Conservation (phyloP, 2,888 invertebrate species). For the Galerucella calmariensis region DNA sequence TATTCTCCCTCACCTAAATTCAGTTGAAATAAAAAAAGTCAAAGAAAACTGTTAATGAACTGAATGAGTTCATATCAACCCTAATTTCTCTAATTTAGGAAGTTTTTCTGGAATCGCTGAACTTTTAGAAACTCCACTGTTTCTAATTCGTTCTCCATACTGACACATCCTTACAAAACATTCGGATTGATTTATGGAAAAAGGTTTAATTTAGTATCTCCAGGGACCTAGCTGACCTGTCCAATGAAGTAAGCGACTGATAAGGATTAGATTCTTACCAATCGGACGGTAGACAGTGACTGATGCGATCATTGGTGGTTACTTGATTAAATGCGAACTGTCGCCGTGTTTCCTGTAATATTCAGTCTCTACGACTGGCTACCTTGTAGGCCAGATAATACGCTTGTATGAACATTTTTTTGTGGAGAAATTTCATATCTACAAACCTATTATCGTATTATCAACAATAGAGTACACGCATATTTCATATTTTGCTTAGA, state of each 20-base stretch:
- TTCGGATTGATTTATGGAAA: constrained; percentile 59
- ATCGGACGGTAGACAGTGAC: constrained; percentile 62
- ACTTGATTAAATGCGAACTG: constrained; percentile 63
- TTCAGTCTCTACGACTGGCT: not conserved
- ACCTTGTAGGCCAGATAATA: constrained; percentile 1
- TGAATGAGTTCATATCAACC: constrained; percentile 4
- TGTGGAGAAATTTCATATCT: too few relatives aligned
- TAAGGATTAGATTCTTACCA: constrained; percentile 61
- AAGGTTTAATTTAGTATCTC: constrained; percentile 59
- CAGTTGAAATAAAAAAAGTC: not conserved
- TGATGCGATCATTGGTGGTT: constrained; percentile 63
- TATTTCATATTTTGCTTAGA: too few relatives aligned
- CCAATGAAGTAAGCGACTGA: constrained; percentile 62
- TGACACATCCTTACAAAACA: constrained; percentile 39
- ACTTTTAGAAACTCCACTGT: constrained; percentile 8
- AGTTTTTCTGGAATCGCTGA: constrained; percentile 20
- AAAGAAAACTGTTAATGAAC: not conserved
- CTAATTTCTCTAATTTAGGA: constrained; percentile 20
- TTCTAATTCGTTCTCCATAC: constrained; percentile 20
- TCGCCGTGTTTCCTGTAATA: constrained; percentile 49
- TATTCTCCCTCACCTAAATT: too few relatives aligned
- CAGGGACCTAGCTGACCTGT: constrained; percentile 60
- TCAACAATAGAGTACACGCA: too few relatives aligned
- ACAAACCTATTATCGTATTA: not conserved
- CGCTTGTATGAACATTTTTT: too few relatives aligned